Base-by-base conservation (phyloP, 2,797 vertebrate species). In the Alosa sapidissima region DNA sequence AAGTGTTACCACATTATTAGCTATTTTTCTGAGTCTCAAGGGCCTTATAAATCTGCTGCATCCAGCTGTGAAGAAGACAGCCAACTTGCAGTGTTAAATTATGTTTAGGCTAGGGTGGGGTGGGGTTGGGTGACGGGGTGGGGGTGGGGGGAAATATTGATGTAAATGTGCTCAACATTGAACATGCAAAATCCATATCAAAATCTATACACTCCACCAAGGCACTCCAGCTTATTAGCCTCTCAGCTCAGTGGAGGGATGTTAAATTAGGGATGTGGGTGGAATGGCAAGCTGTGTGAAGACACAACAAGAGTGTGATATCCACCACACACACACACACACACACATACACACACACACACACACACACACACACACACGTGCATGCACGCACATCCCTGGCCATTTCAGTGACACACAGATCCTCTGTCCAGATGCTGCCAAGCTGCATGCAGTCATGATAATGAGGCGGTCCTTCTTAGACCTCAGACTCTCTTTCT, bases 151-250 rank as follows among this genome's bases (percentile, higher is more conserved):
- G 13, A 14, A 41, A 45, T 19, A 75, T 75, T 19, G 68, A 16
- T 3, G 3, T 75, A 33, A 75, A 75, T 75, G 68, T 41, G 68
- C 68, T 75, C 14, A 41, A 75, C 36, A 41, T 41, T 19, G 68
- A 75, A 75, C 68, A 75, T 75, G 33, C 14, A 75, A 75, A 72
- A 72, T 72, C 68, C 68, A 72, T 72, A 72, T 72, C 2, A 72
- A 14, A 72, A 72, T 72, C 68, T 41, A 41, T 72, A 72, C 33
- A 41, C 1, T 33, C 68, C 33, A 13, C 33, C 68, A 41, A 41
- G 14, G 14, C 68, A 45, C 68, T 16, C 36, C 3, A 16, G 33
- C 33, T 75, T 75, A 75, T 75, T 75, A 75, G 13, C 36, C 68
- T 45, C 24, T 45, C 14, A 19, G 33, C 4, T 41, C 36, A 19